Evolutionary conservation across 2,888 invertebrate species (phyloP), one percentile per base, ranked within the genome.

Genomic region (Dryomyza anilis): DNA sequence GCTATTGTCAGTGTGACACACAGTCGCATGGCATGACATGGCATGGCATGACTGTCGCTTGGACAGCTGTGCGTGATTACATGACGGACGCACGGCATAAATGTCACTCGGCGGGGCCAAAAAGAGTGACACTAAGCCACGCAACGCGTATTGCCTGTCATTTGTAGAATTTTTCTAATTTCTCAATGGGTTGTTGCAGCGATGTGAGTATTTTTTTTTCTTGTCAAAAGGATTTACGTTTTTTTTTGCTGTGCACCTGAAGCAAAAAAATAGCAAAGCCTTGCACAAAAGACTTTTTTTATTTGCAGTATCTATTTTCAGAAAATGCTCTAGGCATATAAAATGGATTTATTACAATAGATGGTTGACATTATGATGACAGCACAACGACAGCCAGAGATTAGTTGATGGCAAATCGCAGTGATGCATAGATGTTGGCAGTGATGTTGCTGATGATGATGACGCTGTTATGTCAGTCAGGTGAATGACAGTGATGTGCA

Each of bases 321-420:
- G 43, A 57, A 8, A 50, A 23, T 30, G 39, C 30, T 46, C 7
- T 39, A 59, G 30, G 59, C 30, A 59, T 48, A 48, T 30, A 29
- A 46, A 59, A 33, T 23, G 30, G 59, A 48, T 30, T 30, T 29
- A 33, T 59, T 45, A 59, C n/a, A 48, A 48, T 25, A 48, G 59
- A 48, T 33, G 59, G 19, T 23, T 48, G 59, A 48, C 59, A 48
- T 46, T 30, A 12, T 30, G 59, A 25, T 48, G 59, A 59, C 45
- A 58, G 33, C 59, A 30, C n/a, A n/a, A 48, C 25, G 48, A 59
- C 48, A 59, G 30, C 23, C 23, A 46, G 48, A 59, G 59, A 59
- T 48, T 59, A 59, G 58, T 48, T 48, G 46, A 39, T 48, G 48
- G 45, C 45, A 45, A 16, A 16, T 16, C 8, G 45, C 19, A 19